Evolutionary conservation across 2,888 invertebrate species (phyloP).

Genomic region (Limnephilus marmoratus): DNA sequence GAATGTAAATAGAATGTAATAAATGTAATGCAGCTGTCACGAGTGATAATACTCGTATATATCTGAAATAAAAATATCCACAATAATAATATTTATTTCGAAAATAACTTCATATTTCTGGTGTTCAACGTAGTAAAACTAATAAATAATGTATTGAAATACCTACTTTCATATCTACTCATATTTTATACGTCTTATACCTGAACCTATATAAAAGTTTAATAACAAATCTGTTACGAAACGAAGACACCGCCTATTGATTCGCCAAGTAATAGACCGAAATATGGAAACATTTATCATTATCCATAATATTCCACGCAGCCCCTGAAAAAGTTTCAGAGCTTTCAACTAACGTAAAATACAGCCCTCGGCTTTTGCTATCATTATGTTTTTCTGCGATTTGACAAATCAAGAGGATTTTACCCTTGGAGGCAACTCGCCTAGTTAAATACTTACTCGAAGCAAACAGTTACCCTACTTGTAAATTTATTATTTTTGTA

Average conservation of each 20-base stretch:
- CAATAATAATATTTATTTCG: not conserved
- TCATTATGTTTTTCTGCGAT: not conserved
- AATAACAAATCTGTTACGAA: not conserved
- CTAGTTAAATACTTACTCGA: not conserved
- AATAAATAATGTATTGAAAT: not conserved
- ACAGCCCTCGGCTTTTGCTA: not conserved
- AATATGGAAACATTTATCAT: not conserved
- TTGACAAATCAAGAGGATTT: conserved; percentile 13
- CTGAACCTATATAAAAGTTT: not conserved
- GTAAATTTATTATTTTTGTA: not conserved
- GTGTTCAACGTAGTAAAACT: not conserved
- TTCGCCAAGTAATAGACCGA: not conserved
- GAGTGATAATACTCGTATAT: not conserved
- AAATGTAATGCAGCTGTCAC: not conserved
- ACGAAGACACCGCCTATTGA: not conserved
- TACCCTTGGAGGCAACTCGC: not conserved
- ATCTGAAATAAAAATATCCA: too few relatives aligned
- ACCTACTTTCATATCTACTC: too few relatives aligned
- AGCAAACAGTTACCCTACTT: not conserved
- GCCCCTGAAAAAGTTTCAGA: not conserved
- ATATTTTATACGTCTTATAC: not conserved
- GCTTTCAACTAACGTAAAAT: not conserved
- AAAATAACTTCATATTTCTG: not conserved
- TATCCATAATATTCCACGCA: not conserved
- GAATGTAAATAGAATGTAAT: not conserved